Evolutionary conservation across 2,113 vertebrate species (phyloP).

Genomic region (Phalacrocorax carbo): DNA sequence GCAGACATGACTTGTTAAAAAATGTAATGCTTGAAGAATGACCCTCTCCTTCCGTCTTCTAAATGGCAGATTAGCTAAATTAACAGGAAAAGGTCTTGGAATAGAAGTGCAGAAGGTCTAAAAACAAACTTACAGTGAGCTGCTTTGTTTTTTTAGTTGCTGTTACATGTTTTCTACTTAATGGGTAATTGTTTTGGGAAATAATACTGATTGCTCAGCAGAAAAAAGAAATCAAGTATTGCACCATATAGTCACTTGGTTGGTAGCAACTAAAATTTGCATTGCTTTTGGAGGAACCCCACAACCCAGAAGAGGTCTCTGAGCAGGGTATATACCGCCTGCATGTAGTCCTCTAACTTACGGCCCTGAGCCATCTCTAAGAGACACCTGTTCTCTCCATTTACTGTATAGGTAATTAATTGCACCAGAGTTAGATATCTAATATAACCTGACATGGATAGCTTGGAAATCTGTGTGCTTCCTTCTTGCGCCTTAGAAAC

Average conservation of each 20-base stretch:
- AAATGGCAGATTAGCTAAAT: not conserved
- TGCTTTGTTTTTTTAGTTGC: not conserved
- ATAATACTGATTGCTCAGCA: not conserved
- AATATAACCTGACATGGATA: not conserved
- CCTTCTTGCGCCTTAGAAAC: not conserved
- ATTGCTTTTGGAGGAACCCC: not conserved
- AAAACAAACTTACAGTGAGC: not conserved
- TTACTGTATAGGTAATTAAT: not conserved
- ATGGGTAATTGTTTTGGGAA: not conserved
- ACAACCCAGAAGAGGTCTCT: rapidly evolving
- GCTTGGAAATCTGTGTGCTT: not conserved
- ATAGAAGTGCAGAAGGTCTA: not conserved
- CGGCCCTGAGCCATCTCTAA: not conserved
- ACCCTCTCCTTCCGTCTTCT: not conserved
- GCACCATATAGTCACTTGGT: not conserved
- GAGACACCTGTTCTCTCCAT: not conserved
- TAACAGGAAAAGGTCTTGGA: not conserved
- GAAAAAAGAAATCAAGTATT: not conserved
- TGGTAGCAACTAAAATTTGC: not conserved
- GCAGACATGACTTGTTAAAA: not conserved
- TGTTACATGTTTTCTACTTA: not conserved
- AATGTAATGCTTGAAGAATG: not conserved
- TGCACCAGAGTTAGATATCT: not conserved
- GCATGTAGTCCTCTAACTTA: not conserved
- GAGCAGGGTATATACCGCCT: not conserved